These are phyloP conservation scores for Adelosebastes latens DNA, from an alignment of 2,797 vertebrate species.

Conservation along the genomic window DNA sequence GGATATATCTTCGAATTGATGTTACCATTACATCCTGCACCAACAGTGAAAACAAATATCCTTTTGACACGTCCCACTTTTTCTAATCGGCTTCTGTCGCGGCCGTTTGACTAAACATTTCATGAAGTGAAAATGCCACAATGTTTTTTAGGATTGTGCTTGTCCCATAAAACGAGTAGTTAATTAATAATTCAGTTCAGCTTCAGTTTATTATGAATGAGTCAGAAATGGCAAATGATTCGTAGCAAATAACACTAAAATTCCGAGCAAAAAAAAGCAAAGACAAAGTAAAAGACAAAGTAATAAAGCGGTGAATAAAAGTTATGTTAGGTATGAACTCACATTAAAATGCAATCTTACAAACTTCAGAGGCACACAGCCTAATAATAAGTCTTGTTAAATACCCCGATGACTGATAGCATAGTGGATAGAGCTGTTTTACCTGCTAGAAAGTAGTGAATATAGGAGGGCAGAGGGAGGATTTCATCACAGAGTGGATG, in stretches of 20 bases:
- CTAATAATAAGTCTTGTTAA: background rate
- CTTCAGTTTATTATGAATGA: background rate
- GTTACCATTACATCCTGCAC: background rate
- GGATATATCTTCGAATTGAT: background rate
- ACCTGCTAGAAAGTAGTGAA: background rate
- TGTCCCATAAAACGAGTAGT: background rate
- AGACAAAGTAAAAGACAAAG: background rate
- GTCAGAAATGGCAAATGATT: background rate
- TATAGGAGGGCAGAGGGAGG: background rate
- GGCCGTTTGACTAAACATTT: background rate
- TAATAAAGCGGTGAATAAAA: background rate
- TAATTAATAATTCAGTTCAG: background rate
- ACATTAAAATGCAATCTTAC: background rate
- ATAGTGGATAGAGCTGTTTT: background rate
- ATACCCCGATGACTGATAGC: background rate
- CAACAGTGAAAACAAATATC: too few relatives aligned
- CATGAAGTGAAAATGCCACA: background rate
- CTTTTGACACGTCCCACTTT: too few relatives aligned
- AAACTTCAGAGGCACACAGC: background rate
- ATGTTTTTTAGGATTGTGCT: background rate
- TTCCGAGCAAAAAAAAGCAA: background rate
- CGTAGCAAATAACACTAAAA: background rate
- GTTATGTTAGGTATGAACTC: too few relatives aligned
- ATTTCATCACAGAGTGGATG: background rate
- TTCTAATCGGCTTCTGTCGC: rapidly evolving